Evolutionary conservation across 2,888 invertebrate species (phyloP).

Genomic region (Ophion ellenae): DNA sequence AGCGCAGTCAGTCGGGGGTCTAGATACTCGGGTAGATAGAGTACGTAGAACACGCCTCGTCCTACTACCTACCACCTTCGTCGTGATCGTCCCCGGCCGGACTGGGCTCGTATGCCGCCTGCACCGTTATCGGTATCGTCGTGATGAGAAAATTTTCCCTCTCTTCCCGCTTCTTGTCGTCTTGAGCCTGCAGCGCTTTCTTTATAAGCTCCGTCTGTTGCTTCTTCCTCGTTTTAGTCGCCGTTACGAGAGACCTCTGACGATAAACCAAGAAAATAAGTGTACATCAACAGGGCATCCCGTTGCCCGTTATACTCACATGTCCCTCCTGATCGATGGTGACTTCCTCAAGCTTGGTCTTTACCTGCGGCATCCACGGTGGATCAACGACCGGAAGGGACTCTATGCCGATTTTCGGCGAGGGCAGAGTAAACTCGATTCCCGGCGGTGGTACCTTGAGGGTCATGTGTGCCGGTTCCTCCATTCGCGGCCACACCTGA

Average conservation of each 20-base stretch:
- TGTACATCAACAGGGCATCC: constrained; percentile 43
- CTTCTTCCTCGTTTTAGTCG: constrained; percentile 99
- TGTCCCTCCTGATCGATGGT: constrained; percentile 98
- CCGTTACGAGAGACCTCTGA: constrained; percentile 97
- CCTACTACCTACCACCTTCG: constrained; percentile 86
- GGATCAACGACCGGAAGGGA: constrained; percentile 98
- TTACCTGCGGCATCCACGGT: constrained; percentile 99
- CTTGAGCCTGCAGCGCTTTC: constrained; percentile 96
- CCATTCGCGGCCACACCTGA: constrained; percentile 99
- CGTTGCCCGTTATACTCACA: constrained; percentile 85
- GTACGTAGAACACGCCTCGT: too few species aligned
- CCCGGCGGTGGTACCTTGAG: constrained; percentile 99
- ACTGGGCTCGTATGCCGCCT: constrained; percentile 98
- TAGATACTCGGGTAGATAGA: too few species aligned
- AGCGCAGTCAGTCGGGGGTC: too few species aligned
- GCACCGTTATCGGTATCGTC: constrained; percentile 96
- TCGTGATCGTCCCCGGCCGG: constrained; percentile 93
- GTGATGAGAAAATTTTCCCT: constrained; percentile 97
- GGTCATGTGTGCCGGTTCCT: constrained; percentile 96
- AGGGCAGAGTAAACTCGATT: constrained; percentile 99
- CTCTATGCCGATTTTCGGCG: constrained; percentile 99
- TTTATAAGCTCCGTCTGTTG: constrained; percentile 99
- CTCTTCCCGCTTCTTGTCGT: constrained; percentile 97
- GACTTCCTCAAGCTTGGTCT: constrained; percentile 99
- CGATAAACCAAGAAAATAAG: constrained; percentile 37